These are phyloP conservation scores for Otocyon megalotis DNA, from an alignment of 2,113 vertebrate species.

Conservation along the genomic window DNA sequence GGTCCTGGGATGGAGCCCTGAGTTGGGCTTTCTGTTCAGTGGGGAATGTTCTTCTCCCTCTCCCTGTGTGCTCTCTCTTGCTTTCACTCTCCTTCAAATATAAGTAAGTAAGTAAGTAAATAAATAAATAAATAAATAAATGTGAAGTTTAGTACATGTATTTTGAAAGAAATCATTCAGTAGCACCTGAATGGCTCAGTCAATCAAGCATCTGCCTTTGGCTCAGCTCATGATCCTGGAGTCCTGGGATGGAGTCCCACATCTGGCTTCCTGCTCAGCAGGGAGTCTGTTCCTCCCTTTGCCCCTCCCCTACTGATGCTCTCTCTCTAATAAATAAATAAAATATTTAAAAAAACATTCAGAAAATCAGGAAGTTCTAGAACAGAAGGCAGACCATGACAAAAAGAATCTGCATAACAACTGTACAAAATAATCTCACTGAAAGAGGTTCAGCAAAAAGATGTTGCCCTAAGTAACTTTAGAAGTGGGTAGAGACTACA, in stretches of 20 bases:
- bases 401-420: neutral
- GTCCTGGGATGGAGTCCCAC: too few species aligned
- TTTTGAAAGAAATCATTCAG: neutral
- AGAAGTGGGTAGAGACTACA: neutral
- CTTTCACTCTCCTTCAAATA: neutral
- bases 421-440: neutral
- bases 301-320: too few species aligned
- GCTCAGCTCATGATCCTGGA: too few species aligned
- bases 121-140: neutral
- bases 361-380: neutral
- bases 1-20: neutral
- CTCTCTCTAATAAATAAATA: too few species aligned
- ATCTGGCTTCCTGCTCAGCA: too few species aligned
- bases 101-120: neutral
- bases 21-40: neutral
- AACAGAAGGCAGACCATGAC: neutral
- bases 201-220: too few species aligned
- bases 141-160: neutral
- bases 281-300: too few species aligned
- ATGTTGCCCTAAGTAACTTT: neutral
- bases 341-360: neutral
- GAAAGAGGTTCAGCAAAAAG: neutral
- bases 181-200: too few species aligned
- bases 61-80: neutral
- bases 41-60: neutral